phyloP scores from a whole-genome alignment of 2,113 vertebrate genomes.

The Pachycephala philippinensis region DNA sequence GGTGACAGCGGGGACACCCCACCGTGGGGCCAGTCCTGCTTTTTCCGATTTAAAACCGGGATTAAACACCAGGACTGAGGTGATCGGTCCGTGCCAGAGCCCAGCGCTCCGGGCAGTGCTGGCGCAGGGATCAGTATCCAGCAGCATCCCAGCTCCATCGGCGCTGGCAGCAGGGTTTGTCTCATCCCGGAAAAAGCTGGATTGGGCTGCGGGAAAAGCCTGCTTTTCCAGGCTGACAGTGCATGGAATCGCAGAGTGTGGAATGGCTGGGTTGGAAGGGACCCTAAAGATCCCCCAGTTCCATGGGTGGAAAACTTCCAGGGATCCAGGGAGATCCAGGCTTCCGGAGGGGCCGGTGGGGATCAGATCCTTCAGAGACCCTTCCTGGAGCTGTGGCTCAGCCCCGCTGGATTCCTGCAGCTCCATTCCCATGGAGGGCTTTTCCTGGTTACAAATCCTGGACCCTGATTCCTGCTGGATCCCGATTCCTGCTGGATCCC shows the following conservation, averaged over 20 bases:
- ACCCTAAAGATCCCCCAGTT: neutral
- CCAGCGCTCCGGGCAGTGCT: fast-evolving
- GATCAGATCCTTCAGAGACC: neutral
- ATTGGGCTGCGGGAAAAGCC: neutral
- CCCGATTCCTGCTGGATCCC: too few species aligned
- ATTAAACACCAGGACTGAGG: neutral
- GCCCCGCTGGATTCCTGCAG: neutral
- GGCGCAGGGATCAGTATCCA: neutral
- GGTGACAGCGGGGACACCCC: neutral
- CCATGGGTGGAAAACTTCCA: neutral
- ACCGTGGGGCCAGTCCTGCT: neutral
- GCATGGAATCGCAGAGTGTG: fast-evolving
- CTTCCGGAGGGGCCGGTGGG: neutral
- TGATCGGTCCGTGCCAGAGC: neutral
- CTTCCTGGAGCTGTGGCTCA: neutral
- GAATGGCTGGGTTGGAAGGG: neutral
- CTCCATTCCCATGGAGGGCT: neutral
- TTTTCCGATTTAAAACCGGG: neutral
- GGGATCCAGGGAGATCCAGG: neutral
- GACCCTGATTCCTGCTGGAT: neutral
- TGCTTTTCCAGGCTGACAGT: neutral
- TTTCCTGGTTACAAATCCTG: neutral
- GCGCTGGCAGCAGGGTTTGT: neutral
- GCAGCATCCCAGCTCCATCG: neutral
- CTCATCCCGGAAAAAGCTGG: neutral